Base-by-base conservation (phyloP, 64 coral and sea anemone species). In the Montipora sp. region DNA sequence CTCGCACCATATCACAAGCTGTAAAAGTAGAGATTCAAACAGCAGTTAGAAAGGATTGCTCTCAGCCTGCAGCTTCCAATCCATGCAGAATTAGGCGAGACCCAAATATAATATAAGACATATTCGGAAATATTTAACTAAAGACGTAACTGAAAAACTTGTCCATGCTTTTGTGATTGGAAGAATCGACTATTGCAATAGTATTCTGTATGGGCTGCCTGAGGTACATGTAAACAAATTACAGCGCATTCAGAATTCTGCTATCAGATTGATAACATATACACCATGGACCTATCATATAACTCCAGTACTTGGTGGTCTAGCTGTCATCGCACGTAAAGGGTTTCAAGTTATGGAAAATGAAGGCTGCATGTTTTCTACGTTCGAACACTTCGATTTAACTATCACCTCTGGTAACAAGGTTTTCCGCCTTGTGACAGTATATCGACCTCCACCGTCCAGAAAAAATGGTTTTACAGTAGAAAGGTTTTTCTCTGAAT, bases 301-400 rank as follows among this genome's bases (percentile, higher is more conserved):
- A 27, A 27, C 27, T 27, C 27, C 27, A 27, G 27, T 27, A 27
- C 27, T 27, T 27, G 87, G 72, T 57, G 87, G 72, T 46, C 71
- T 89, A 53, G 71, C 87, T 20, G 85, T 88, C 71, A 75, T 88
- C 75, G 73, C 65, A 88, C 71, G 46, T 24, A 75, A 88, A 88
- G 86, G 70, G 57, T 58, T 88, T 57, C 48, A 46, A 49, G 72
- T 88, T 24, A 88, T 51, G 45, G 22, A 75, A 75, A 88, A 88
- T 58, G 51, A 88, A 36, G 51, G 57, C 49, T 88, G 69, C 59
- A 51, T 76, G 44, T 88, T 88, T 50, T 76, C 57, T 48, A 75
- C 86, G 22, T 76, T 88, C n/a, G 86, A 88, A 76, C 49, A 57
- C 13, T 51, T 89, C 27, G 87, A 89, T 77, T 61, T 89, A 59